A percentile compares a stretch with the other conserved stretches of the same genome.
phyloP scores from a whole-genome alignment of 2,888 invertebrate species.

The Brachylomia viminalis region DNA sequence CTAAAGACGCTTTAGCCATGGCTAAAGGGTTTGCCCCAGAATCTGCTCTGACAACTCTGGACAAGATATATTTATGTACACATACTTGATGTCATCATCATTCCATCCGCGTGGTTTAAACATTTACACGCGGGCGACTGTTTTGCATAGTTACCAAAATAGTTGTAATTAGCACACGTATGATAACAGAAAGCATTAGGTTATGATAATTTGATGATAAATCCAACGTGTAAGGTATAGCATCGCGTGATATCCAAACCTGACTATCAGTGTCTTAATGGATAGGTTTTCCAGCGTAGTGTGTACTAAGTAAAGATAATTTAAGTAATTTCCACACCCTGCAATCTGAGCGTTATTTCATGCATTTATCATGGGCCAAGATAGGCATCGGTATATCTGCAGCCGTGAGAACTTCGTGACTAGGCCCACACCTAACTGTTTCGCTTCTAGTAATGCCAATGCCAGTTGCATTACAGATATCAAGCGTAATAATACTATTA shows the following conservation, averaged over 20 bases:
- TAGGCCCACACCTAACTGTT: constrained; percentile 71
- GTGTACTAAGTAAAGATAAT: constrained; percentile 52
- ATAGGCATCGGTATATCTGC: constrained; percentile 84
- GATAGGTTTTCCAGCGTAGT: constrained; percentile 30
- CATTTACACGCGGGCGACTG: constrained; percentile 27
- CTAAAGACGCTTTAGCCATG: constrained; percentile 66
- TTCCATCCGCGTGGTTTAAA: constrained; percentile 37
- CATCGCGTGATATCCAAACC: constrained; percentile 33
- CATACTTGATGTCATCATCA: constrained; percentile 65
- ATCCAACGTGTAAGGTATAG: constrained; percentile 18
- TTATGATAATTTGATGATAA: constrained; percentile 51
- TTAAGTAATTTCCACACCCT: constrained; percentile 50
- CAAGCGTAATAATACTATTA: constrained; percentile 57
- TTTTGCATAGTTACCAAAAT: constrained; percentile 51
- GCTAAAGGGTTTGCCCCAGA: constrained; percentile 72
- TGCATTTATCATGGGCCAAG: constrained; percentile 82
- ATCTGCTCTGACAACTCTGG: constrained; percentile 62
- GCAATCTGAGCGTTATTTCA: constrained; percentile 68
- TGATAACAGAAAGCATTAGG: constrained; percentile 53
- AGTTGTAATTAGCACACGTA: constrained; percentile 59
- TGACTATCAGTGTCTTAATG: constrained; percentile 35
- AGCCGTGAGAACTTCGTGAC: constrained; percentile 88
- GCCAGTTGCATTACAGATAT: constrained; percentile 62
- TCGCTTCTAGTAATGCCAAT: constrained; percentile 69
- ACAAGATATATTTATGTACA: constrained; percentile 59